A percentile compares a stretch with the other conserved stretches of the same genome.
Conservation (phyloP, 1,140 invertebrate species). For the Conopomorpha cramerella region DNA sequence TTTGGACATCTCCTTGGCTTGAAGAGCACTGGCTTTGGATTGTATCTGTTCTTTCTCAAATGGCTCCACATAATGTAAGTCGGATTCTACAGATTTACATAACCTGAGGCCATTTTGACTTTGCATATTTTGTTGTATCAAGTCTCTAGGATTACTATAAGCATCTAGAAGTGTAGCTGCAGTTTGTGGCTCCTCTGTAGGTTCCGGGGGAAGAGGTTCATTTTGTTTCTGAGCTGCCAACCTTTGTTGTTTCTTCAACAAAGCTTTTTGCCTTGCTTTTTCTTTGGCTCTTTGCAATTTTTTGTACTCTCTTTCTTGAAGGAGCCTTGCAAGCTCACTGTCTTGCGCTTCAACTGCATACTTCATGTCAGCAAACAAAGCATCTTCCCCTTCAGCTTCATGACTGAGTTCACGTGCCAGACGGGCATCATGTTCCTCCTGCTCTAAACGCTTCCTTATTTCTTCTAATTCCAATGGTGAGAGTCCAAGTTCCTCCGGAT, state of each 20-base stretch:
- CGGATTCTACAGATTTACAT: slow-evolving; percentile 50
- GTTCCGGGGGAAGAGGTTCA: slow-evolving; percentile 7
- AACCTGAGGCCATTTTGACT: slow-evolving; percentile 18
- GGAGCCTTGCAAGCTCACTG: slow-evolving; percentile 83
- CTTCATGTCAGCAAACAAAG: slow-evolving; percentile 70
- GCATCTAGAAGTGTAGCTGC: slow-evolving; percentile 41
- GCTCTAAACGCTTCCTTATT: slow-evolving; percentile 60
- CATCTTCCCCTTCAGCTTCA: slow-evolving; percentile 64
- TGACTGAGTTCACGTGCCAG: slow-evolving; percentile 63
- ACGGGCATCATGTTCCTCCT: slow-evolving; percentile 66
- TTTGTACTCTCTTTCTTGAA: slow-evolving; percentile 79
- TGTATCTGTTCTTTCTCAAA: slow-evolving; percentile 51
- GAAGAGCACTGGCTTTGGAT: slow-evolving; percentile 43
- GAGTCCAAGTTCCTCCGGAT: slow-evolving; percentile 58
- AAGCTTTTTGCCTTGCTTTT: slow-evolving; percentile 43
- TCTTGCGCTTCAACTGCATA: slow-evolving; percentile 91
- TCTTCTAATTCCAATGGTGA: slow-evolving; percentile 63
- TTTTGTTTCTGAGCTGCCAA: slow-evolving; percentile 22
- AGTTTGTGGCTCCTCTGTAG: slow-evolving; percentile 12
- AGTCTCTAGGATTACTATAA: slow-evolving; percentile 44
- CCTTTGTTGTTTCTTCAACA: slow-evolving; percentile 43
- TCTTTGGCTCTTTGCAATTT: slow-evolving; percentile 49
- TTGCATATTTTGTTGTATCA: slow-evolving; percentile 37
- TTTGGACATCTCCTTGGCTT: slow-evolving; percentile 38
- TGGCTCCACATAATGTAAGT: slow-evolving; percentile 51